Evolutionary conservation across 2,113 vertebrate species (phyloP), one percentile per base, ranked within the genome.

Genomic region (Ceyx melanurus): DNA sequence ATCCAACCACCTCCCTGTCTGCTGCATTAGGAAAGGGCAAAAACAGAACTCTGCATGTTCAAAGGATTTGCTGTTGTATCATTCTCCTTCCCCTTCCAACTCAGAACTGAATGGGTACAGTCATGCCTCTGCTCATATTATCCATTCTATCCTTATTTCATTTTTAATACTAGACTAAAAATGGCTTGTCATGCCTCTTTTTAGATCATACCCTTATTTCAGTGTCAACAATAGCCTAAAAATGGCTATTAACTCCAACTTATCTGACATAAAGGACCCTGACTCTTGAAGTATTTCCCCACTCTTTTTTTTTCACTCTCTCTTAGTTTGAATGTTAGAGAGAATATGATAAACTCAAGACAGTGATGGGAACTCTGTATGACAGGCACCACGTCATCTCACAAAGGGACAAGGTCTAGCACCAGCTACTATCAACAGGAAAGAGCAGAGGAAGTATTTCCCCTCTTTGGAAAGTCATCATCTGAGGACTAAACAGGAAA

Each of bases 31-130:
- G 8, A 19, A 21, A 77, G 31, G 13, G 37, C n/a, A 70, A 72
- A 71, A 26, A 3, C 45, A 68, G n/a, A 80, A 9, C 11, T 37
- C 8, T 5, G 3, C 3, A 7, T 0, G 0, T 12, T 23, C 1
- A 0, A 26, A 45, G 29, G 18, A 74, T 53, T 42, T 90, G 8
- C 26, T 1, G 7, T 1, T 14, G 1, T 15, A 33, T 26, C 4
- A 1, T 6, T 37, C 3, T 16, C 13, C 9, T 66, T 85, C 9
- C 4, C 3, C 26, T 60, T 72, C 45, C 28, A 42, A 9, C 4
- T 14, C 3, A 10, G 19, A 86, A 25, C 5, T 21, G 48, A 75
- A 35, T 19, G 7, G 15, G 13, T 72, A 33, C 22, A 45, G 6
- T 14, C 13, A 0, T n/a, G 20, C 1, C 3, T 15, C 11, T 53